A percentile compares a stretch with the other conserved stretches of the same genome.
Conservation (phyloP, 2,113 vertebrate genomes). For the Phalacrocorax brasilianus region DNA sequence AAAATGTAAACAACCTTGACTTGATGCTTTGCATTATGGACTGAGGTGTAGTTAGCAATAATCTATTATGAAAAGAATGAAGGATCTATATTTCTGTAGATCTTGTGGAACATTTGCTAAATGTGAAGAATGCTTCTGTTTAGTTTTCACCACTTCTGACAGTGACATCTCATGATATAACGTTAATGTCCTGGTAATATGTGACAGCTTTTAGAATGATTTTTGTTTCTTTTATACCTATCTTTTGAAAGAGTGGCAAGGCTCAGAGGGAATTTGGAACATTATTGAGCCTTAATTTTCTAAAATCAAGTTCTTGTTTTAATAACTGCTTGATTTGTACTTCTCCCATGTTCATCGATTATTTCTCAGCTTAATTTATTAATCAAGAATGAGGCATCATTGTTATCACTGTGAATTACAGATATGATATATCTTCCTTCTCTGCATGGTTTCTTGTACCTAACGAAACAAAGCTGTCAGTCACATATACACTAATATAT, state of each 20-base stretch:
- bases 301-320: neutral
- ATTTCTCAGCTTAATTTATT: conserved; percentile 8
- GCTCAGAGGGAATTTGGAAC: neutral
- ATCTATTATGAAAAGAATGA: neutral
- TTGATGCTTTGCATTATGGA: neutral
- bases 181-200: neutral
- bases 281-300: neutral
- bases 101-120: neutral
- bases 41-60: neutral
- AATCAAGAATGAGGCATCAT: neutral
- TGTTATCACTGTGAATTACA: neutral
- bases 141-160: neutral
- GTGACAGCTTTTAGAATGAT: neutral
- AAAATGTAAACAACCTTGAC: neutral
- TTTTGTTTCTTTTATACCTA: neutral
- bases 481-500: neutral
- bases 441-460: neutral
- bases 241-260: neutral
- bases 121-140: neutral
- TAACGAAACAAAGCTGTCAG: neutral
- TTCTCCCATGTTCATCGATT: neutral
- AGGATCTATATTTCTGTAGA: neutral
- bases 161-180: neutral
- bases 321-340: neutral
- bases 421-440: neutral